Evolutionary conservation across 2,797 vertebrate genomes (phyloP), one percentile per base, ranked within the genome.

Genomic region (Sebastes hubbsi): DNA sequence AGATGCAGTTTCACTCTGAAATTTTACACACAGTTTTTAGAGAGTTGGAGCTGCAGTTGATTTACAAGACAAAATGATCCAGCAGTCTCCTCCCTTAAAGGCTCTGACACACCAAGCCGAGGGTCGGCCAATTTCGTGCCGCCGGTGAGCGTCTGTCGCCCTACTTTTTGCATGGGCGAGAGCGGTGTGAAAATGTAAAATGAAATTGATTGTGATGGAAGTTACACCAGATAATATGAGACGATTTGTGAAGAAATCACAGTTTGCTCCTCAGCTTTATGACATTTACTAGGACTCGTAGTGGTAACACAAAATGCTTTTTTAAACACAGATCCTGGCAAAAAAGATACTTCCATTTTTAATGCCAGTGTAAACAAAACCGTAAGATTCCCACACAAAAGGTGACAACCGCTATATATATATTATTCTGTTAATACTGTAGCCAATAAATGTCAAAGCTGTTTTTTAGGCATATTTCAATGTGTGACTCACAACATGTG

Each of bases 1-100:
- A 78, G 69, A 77, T 16, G 49, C 22, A 30, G 32, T 66, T 80
- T 82, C 52, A 82, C 60, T 69, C 74, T 63, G 25, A 75, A 70
- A 84, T 60, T 59, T 78, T 22, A 30, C 16, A 42, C 10, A 25
- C 38, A 34, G n/a, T 36, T 77, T 78, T 64, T 32, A 55, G 14
- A 42, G 42, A 67, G 30, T 25, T 42, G 7, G 61, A 73, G 59
- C 49, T 54, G 46, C 22, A 61, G 10, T 22, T 36, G 29, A 75
- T 79, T 80, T 58, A 65, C 22, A 55, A 62, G 61, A 77, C 63
- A 64, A 13, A 8, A 73, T 59, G 27, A 83, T 82, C 36, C 22
- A 55, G 20, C 54, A 46, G 61, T 62, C 14, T 76, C 49, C 29
- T 66, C 2, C 4, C 54, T 77, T 46, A 25, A 25, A 64, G 25